Conservation (phyloP, 2,888 invertebrate genomes). For the Dicyrtoma fusca region DNA sequence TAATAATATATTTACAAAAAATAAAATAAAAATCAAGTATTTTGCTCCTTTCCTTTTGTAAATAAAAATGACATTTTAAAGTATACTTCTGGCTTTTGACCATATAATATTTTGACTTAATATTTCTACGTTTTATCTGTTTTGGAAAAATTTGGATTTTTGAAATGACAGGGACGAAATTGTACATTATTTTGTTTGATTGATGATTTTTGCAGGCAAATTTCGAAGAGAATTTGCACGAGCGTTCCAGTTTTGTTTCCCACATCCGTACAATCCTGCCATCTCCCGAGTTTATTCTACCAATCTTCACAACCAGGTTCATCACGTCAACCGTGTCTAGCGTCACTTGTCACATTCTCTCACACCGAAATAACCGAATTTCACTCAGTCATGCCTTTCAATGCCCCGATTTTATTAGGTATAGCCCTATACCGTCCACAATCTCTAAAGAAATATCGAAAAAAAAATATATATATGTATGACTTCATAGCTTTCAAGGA, state of each 20-base stretch:
- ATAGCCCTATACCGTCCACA: not conserved
- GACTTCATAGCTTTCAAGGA: no score
- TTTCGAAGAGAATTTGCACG: slow-evolving; percentile 73
- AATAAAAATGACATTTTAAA: no score
- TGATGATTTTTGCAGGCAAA: slow-evolving; percentile 67
- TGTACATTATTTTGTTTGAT: slow-evolving; percentile 18
- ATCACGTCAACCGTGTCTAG: slow-evolving; percentile 47
- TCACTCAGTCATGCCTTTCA: not conserved
- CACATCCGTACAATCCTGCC: slow-evolving; percentile 49
- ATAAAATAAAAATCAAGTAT: no score
- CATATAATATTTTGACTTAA: slow-evolving; percentile 3
- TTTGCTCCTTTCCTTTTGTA: no score
- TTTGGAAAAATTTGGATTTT: not conserved
- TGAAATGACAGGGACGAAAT: slow-evolving; percentile 2
- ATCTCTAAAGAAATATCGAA: no score
- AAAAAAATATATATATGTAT: not conserved
- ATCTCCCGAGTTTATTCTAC: slow-evolving; percentile 54
- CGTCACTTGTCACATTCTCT: not conserved
- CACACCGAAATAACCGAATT: not conserved
- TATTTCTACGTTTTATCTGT: not conserved
- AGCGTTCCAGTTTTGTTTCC: slow-evolving; percentile 64
- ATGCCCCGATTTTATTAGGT: not conserved
- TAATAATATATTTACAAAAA: no score
- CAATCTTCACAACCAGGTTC: slow-evolving; percentile 39
- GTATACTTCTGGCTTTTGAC: no score